These are phyloP conservation scores for Neoitamus cyanurus DNA, from an alignment of 2,888 invertebrate genomes.

Conservation along the genomic window DNA sequence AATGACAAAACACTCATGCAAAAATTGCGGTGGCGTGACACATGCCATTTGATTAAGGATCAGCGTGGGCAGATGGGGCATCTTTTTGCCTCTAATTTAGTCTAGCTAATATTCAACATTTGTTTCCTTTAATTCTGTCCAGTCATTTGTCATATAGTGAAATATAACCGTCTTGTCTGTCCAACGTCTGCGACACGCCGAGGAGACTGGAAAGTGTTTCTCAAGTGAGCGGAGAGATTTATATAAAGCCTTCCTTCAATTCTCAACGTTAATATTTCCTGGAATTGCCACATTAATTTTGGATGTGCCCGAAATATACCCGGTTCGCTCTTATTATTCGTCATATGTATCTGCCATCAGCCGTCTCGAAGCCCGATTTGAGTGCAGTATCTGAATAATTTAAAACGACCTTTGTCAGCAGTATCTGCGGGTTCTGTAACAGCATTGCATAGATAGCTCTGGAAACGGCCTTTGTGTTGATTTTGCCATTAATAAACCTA, in stretches of 20 bases:
- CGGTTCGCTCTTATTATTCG: not conserved
- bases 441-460: not conserved
- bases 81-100: not conserved
- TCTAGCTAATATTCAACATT: not conserved
- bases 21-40: slow-evolving; percentile 16
- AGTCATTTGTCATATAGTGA: not conserved
- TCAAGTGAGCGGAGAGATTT: not conserved
- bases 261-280: not conserved
- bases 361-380: not conserved
- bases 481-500: too few relatives aligned
- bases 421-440: not conserved
- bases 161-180: not conserved
- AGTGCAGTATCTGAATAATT: not conserved
- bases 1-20: slow-evolving; percentile 6
- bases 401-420: not conserved
- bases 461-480: not conserved
- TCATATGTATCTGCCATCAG: not conserved
- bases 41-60: slow-evolving; percentile 28
- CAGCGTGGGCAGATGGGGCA: not conserved
- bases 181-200: not conserved
- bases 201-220: not conserved
- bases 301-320: not conserved
- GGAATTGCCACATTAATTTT: not conserved
- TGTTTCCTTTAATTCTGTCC: not conserved
- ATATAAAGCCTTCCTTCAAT: not conserved